Percentiles rank a stretch among this genome's conserved stretches.
Evolutionary conservation across 2,797 vertebrate genomes (phyloP).

Genomic region (Phoebastria nigripes): DNA sequence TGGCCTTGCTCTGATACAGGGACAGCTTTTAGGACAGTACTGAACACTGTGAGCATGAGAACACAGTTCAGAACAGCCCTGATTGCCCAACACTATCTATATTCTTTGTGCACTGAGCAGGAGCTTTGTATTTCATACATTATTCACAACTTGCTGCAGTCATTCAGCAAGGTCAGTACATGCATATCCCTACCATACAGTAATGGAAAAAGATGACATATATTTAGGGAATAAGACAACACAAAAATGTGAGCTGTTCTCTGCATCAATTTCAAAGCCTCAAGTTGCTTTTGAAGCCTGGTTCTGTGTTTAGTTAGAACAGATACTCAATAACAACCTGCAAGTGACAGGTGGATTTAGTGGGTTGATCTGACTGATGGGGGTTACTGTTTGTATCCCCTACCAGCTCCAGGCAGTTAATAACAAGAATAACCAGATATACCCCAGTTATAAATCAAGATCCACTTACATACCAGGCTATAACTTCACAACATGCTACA

Average conservation of each 20-base stretch:
- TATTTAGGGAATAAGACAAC: background rate
- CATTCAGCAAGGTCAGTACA: constrained; percentile 33
- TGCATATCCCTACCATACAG: background rate
- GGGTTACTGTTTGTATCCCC: background rate
- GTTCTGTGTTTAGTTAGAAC: background rate
- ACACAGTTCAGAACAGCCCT: background rate
- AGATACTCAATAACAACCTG: background rate
- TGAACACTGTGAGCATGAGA: background rate
- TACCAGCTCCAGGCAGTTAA: background rate
- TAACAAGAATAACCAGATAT: background rate
- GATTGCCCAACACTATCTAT: background rate
- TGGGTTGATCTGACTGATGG: background rate
- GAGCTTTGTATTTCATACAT: background rate
- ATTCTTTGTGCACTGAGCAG: background rate
- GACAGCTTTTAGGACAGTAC: background rate
- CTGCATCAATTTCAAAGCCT: background rate
- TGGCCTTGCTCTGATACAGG: background rate
- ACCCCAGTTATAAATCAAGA: background rate
- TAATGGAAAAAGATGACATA: background rate
- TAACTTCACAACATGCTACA: background rate
- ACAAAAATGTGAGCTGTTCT: background rate
- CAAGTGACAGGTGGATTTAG: background rate
- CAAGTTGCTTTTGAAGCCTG: background rate
- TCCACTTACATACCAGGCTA: background rate
- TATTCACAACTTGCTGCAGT: constrained; percentile 11